Evolutionary conservation across 2,888 invertebrate genomes (phyloP).

Genomic region (Apamea monoglypha): DNA sequence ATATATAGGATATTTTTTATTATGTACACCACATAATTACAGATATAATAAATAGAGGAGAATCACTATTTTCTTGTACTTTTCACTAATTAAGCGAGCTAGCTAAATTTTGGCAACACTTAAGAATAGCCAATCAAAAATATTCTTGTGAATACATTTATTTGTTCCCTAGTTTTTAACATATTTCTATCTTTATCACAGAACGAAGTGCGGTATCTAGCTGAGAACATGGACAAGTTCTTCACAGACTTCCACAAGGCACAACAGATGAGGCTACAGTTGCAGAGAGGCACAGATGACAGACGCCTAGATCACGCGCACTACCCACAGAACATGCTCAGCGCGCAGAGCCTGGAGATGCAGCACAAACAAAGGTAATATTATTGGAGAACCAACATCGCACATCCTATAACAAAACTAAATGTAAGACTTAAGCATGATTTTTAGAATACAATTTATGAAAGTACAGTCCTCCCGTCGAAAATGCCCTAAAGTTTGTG

Average conservation of each 20-base stretch:
- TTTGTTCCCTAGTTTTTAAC: background rate
- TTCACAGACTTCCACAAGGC: constrained; percentile 93
- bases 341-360: constrained; percentile 83
- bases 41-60: too few relatives aligned
- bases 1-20: too few relatives aligned
- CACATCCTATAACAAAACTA: background rate
- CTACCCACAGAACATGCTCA: constrained; percentile 82
- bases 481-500: too few relatives aligned
- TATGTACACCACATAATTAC: too few relatives aligned
- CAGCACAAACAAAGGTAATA: constrained; percentile 87
- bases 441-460: background rate
- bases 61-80: too few relatives aligned
- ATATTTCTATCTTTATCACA: constrained; percentile 52
- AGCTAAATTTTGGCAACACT: too few relatives aligned
- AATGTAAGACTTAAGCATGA: background rate
- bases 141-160: too few relatives aligned
- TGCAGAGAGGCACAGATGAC: constrained; percentile 79
- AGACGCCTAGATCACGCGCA: constrained; percentile 77
- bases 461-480: background rate
- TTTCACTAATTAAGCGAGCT: too few relatives aligned
- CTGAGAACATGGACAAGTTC: constrained; percentile 92
- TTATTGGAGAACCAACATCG: background rate
- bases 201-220: constrained; percentile 86
- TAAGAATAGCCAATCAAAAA: too few relatives aligned
- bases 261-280: constrained; percentile 86